A percentile compares a stretch with the other conserved stretches of the same genome.
Conservation (phyloP, 2,797 vertebrate species). For the Anguilla marmorata region DNA sequence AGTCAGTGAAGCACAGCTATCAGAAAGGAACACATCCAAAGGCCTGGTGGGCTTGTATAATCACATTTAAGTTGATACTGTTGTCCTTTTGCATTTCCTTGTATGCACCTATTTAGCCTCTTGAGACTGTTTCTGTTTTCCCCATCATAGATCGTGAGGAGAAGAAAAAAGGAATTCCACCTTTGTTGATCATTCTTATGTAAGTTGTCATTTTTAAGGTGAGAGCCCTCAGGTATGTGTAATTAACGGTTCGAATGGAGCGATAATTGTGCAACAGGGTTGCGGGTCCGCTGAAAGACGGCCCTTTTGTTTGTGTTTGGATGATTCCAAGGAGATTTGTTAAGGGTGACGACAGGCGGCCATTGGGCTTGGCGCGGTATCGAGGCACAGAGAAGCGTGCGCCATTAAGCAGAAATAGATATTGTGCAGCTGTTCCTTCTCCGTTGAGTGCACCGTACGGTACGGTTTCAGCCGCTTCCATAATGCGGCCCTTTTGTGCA, state of each 20-base stretch:
- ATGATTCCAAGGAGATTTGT: constrained; percentile 47
- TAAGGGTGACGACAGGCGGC: constrained; percentile 46
- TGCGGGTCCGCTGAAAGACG: neutral
- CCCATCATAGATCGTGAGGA: neutral
- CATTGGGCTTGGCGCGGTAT: constrained; percentile 35
- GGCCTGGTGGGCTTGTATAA: neutral
- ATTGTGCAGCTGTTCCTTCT: constrained; percentile 55
- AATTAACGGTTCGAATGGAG: constrained; percentile 36
- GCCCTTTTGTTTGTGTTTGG: constrained; percentile 35
- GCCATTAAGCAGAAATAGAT: constrained; percentile 51
- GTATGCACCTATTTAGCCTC: neutral
- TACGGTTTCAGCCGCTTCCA: constrained; percentile 43
- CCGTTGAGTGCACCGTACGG: constrained; percentile 30
- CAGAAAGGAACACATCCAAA: constrained; percentile 35
- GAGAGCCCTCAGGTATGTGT: constrained; percentile 40
- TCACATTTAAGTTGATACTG: neutral
- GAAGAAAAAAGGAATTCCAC: neutral
- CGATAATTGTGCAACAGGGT: neutral
- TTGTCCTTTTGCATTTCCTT: no score
- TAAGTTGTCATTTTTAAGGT: neutral
- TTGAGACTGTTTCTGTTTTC: neutral
- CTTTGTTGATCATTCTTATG: neutral
- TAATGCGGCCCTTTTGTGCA: constrained; percentile 41
- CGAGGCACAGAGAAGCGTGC: constrained; percentile 33
- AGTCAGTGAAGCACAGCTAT: constrained; percentile 73